phyloP scores from a whole-genome alignment of 1,140 invertebrate species.

The Metopolophium dirhodum region DNA sequence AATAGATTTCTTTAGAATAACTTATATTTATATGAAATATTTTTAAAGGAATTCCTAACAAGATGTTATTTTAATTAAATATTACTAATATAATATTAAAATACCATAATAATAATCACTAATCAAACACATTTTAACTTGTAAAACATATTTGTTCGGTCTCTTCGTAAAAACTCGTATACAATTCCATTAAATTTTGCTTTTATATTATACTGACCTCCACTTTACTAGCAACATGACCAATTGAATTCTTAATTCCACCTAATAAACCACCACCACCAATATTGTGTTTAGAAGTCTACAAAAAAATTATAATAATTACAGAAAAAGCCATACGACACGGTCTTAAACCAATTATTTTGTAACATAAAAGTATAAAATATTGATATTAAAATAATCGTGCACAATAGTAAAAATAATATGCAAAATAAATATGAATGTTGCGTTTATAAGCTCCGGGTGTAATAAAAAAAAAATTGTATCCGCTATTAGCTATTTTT shows the following conservation, averaged over 20 bases:
- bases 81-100: neutral
- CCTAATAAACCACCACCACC: conserved; percentile 44
- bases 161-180: conserved; percentile 34
- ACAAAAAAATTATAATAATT: conserved; percentile 39
- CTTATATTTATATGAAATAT: neutral
- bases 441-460: neutral
- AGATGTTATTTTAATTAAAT: neutral
- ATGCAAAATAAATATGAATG: neutral
- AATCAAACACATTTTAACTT: neutral
- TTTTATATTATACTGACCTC: conserved; percentile 42
- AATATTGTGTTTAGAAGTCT: neutral
- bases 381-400: neutral
- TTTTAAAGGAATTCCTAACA: neutral
- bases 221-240: conserved; percentile 22
- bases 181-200: neutral
- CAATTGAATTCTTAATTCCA: conserved; percentile 1
- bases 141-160: conserved; percentile 12
- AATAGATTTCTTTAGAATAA: neutral
- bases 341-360: neutral
- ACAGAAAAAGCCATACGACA: conserved; percentile 18
- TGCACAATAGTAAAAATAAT: neutral
- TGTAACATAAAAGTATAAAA: conserved; percentile 7
- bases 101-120: neutral
- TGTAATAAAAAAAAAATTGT: neutral
- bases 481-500: neutral